phyloP scores from a whole-genome alignment of 1,140 invertebrate species.

The Drosophila sulfurigaster region DNA sequence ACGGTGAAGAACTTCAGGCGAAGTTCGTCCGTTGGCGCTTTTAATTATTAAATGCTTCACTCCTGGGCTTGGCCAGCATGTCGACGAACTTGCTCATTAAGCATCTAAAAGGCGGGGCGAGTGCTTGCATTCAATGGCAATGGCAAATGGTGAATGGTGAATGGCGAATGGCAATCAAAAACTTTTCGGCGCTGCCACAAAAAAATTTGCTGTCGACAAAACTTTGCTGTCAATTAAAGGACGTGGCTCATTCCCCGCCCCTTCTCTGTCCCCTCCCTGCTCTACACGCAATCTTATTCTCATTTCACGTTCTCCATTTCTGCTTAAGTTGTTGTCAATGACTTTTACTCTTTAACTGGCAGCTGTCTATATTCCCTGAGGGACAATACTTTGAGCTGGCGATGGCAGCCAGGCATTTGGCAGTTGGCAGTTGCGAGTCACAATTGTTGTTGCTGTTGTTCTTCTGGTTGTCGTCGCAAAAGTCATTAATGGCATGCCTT shows the following conservation, averaged over 20 bases:
- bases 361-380: constrained; percentile 58
- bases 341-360: constrained; percentile 79
- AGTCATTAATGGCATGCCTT: constrained; percentile 36
- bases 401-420: constrained; percentile 4
- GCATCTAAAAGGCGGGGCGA: constrained; percentile 8
- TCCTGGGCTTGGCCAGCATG: constrained; percentile 20
- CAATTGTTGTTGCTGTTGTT: constrained; percentile 6
- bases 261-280: background rate
- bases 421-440: background rate
- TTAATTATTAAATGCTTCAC: constrained; percentile 70
- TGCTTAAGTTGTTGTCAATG: constrained; percentile 61
- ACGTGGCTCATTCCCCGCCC: constrained; percentile 11
- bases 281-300: background rate
- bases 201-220: constrained; percentile 31
- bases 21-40: constrained; percentile 33
- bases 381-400: constrained; percentile 39
- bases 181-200: constrained; percentile 50
- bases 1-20: background rate
- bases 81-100: constrained; percentile 71
- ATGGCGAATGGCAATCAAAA: constrained; percentile 57
- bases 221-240: constrained; percentile 72
- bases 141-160: background rate
- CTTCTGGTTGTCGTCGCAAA: constrained; percentile 9
- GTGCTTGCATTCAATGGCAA: constrained; percentile 6
- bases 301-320: constrained; percentile 13